Evolutionary conservation across 2,797 vertebrate species (phyloP), one percentile per base, ranked within the genome.

Genomic region (Helicolenus hilgendorfi): DNA sequence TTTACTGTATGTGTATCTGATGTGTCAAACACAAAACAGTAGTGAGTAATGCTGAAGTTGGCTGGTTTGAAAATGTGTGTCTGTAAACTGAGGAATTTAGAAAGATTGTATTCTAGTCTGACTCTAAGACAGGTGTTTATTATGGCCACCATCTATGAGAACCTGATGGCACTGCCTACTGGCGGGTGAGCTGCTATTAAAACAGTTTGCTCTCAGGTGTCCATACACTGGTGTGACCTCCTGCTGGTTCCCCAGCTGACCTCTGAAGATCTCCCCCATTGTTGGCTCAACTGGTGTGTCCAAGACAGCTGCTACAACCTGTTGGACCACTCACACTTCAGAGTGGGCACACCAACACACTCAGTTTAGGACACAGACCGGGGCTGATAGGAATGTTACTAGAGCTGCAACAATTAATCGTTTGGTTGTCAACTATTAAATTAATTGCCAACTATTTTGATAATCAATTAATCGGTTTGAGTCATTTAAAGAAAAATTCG

Each of bases 271-370:
- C 27, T 31, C 18, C n/a, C 2, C 33, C 59, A 68, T 3, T 85
- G 86, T 92, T 91, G 72, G 80, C 77, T 79, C 83, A 90, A 91
- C 77, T 89, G 75, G 69, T 89, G 88, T 26, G 53, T 91, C 73
- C 49, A 31, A 68, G 83, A 89, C 94, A 94, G 93, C 93, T 95
- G 95, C 84, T 79, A n/a, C 89, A 94, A 93, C 87, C 86, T 91
- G 79, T 86, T 85, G 1, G 10, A 79, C 77, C 49, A 18, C 24
- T 77, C 67, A 73, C 70, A 68, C 35, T 26, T 76, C n/a, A 29
- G 60, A 64, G 74, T 49, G 60, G 77, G 88, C 55, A 69, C 33
- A 76, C 33, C 29, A 71, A 70, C 24, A 22, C 38, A 11, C 5
- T 41, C 4, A 35, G 33, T 68, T 72, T 41, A 65, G 22, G 38